Conservation (phyloP, 1,140 invertebrate species). For the Frieseomelitta varia region DNA sequence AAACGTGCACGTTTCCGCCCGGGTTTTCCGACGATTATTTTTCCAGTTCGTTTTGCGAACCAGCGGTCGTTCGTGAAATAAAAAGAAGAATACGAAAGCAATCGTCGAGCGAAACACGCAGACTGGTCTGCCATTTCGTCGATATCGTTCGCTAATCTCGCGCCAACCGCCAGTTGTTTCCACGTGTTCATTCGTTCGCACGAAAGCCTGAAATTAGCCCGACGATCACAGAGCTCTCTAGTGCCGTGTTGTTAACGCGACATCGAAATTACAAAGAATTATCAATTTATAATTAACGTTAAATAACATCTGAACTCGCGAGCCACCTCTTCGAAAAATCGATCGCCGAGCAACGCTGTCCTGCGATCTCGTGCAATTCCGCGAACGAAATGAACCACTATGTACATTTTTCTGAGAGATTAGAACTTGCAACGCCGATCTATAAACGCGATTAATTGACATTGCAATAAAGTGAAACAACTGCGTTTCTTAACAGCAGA, state of each 20-base stretch:
- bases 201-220: conserved; percentile 11
- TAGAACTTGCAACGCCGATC: too few relatives aligned
- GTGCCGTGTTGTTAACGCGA: neutral
- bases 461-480: too few relatives aligned
- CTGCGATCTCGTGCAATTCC: too few relatives aligned
- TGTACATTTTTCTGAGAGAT: too few relatives aligned
- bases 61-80: neutral
- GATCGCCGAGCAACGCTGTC: too few relatives aligned
- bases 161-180: neutral
- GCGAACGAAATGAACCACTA: too few relatives aligned
- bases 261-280: neutral
- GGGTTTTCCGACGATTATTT: conserved; percentile 6
- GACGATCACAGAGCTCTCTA: neutral
- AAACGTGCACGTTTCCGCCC: neutral
- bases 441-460: too few relatives aligned
- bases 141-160: neutral
- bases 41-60: neutral
- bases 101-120: conserved; percentile 25
- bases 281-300: too few relatives aligned
- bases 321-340: too few relatives aligned
- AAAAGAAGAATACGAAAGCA: neutral
- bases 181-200: neutral
- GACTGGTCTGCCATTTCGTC: neutral
- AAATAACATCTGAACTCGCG: too few relatives aligned
- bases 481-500: too few relatives aligned